These are phyloP conservation scores for Engystomops pustulosus DNA, from an alignment of 2,113 vertebrate species.

Conservation along the genomic window DNA sequence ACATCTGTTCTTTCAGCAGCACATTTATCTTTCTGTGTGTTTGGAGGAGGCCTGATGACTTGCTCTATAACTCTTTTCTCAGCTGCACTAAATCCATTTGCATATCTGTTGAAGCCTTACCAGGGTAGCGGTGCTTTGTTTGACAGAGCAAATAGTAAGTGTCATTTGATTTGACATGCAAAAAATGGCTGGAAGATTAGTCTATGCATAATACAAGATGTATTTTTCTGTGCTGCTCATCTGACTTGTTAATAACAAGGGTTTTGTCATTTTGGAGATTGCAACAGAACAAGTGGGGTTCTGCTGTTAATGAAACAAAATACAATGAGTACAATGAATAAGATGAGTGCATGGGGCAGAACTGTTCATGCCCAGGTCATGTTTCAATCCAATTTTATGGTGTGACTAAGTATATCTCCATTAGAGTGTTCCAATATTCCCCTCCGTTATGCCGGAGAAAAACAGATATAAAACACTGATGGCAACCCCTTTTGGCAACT, in stretches of 20 bases:
- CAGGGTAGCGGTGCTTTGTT: constrained; percentile 33
- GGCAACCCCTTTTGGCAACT: too few relatives aligned
- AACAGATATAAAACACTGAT: too few relatives aligned
- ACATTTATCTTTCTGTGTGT: constrained; percentile 35
- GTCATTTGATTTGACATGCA: constrained; percentile 58
- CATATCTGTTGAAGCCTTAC: constrained; percentile 47
- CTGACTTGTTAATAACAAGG: constrained; percentile 44
- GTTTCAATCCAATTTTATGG: not conserved
- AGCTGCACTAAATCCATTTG: constrained; percentile 45
- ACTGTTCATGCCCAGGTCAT: constrained; percentile 6
- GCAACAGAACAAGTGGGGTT: not conserved
- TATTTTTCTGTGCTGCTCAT: constrained; percentile 27
- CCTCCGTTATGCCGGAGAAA: too few relatives aligned
- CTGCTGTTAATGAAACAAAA: constrained; percentile 5
- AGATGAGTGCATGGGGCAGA: not conserved
- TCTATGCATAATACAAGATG: constrained; percentile 28
- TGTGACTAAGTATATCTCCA: not conserved
- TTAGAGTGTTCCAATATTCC: too few relatives aligned
- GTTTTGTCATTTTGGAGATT: constrained; percentile 22
- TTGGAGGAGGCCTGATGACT: constrained; percentile 34
- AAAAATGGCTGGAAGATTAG: constrained; percentile 41
- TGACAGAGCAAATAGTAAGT: constrained; percentile 50
- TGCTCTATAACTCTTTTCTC: constrained; percentile 33
- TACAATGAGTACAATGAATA: not conserved
- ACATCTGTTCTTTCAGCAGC: constrained; percentile 26